Base-by-base conservation (phyloP, 2,888 invertebrate genomes). In the Holacanthella duospinosa region DNA sequence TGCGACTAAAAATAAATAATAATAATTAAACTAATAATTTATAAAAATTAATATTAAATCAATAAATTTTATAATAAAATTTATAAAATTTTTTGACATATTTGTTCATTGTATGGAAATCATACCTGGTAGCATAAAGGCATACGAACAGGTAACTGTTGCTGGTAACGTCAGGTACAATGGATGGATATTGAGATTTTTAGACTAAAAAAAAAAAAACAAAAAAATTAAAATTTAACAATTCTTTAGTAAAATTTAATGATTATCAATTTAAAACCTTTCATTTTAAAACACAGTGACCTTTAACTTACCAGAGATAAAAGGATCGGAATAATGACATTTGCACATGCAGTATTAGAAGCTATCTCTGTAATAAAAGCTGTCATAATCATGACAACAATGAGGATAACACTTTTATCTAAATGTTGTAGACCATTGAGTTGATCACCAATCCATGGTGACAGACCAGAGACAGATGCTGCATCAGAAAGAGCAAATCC, bases 401-500 rank as follows among this genome's bases (percentile, higher is more conserved):
- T 77, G 63, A 93, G 79, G 43, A 93, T 85, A 12, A 84, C 77
- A 44, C 83, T 77, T 6, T 84, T 80, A 19, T 84, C 83, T 66
- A 88, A 79, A 0, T 80, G 81, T 9, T 83, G 78, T 1, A 93
- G 79, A 0, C 83, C 85, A 54, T 80, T 79, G 44, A 93, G 79
- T 3, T 86, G 83, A 0, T 81, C 77, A 0, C 92, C 92, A 67
- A 93, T 84, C 79, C 87, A 81, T 1, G 78, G 74, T 0, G 91
- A 90, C 75, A 93, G 84, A 0, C 87, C 86, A 0, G 90, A 89
- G 2, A 79, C 83, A 72, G 87, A 85, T 72, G 89, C 88, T 66
- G 89, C 93, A 67, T 89, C 87, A 0, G 93, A 92, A 61, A 94
- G 80, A 0, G 93, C 93, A 77, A 93, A 93, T 0, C 93, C 93